These are phyloP conservation scores for Drosophila tsacasi DNA, from an alignment of 1,140 invertebrate genomes.

Conservation along the genomic window DNA sequence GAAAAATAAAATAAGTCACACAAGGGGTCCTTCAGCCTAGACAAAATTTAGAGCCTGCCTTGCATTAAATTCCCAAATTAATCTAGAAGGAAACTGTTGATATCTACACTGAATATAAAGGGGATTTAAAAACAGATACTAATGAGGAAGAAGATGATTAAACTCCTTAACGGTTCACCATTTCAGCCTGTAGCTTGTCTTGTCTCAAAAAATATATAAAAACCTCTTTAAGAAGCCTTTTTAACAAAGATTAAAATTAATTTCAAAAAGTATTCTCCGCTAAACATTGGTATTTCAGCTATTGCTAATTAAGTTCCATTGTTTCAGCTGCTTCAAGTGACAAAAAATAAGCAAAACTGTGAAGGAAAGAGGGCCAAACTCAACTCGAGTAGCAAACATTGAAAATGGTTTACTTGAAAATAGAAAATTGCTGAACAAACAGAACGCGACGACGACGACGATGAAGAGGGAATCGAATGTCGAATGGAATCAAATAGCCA, in stretches of 20 bases:
- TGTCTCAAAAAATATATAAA: background rate
- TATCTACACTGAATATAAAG: background rate
- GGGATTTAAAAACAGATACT: background rate
- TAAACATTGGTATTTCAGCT: too few species aligned
- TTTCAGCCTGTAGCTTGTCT: background rate
- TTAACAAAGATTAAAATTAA: background rate
- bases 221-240: background rate
- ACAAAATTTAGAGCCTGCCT: background rate
- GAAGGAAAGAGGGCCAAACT: background rate
- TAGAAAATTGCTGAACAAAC: constrained; percentile 50
- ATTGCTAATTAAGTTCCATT: background rate
- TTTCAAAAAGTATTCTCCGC: background rate
- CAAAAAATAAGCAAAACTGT: background rate
- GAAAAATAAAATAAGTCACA: background rate
- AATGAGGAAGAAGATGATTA: background rate
- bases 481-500: constrained; percentile 42
- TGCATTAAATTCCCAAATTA: background rate
- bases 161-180: background rate
- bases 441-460: constrained; percentile 13
- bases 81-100: background rate
- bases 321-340: background rate
- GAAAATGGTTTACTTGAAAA: constrained; percentile 36
- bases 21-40: background rate
- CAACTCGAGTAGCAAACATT: constrained; percentile 6
- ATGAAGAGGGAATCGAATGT: constrained; percentile 10